phyloP scores from a whole-genome alignment of 2,113 vertebrate species.

The Podilymbus podiceps region DNA sequence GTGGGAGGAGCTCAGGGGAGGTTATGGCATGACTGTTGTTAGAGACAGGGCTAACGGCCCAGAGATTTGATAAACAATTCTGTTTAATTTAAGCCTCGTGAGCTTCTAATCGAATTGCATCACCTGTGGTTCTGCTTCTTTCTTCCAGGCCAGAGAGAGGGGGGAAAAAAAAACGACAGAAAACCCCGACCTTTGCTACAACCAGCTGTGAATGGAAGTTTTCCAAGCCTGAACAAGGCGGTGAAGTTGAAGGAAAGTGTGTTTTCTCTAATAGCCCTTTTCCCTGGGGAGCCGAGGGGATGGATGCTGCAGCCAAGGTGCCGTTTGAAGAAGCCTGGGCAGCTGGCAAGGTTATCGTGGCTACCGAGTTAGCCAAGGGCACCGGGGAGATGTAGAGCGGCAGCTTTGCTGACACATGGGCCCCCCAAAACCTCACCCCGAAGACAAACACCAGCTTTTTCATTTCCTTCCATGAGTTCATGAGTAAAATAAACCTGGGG shows the following conservation, averaged over 20 bases:
- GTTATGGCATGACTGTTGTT: background rate
- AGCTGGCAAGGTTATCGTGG: background rate
- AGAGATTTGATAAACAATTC: constrained; percentile 52
- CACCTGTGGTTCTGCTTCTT: constrained; percentile 48
- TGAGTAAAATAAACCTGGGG: background rate
- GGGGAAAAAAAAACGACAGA: background rate
- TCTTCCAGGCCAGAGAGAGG: background rate
- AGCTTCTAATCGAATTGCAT: constrained; percentile 37
- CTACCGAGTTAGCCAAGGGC: background rate
- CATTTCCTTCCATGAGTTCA: background rate
- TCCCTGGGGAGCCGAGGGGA: background rate
- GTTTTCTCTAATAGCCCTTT: background rate
- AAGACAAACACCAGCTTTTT: background rate
- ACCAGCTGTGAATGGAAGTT: background rate
- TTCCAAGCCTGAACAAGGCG: background rate
- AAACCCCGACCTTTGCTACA: background rate
- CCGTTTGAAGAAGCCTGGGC: background rate
- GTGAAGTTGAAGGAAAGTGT: background rate
- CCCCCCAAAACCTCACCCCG: background rate
- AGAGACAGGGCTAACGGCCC: background rate
- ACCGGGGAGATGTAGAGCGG: accelerated
- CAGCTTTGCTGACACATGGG: background rate
- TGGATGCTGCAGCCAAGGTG: background rate
- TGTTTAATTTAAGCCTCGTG: constrained; percentile 29
- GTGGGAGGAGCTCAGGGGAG: background rate